Conservation (phyloP, 2,888 invertebrate species). For the Dicycla oo region DNA sequence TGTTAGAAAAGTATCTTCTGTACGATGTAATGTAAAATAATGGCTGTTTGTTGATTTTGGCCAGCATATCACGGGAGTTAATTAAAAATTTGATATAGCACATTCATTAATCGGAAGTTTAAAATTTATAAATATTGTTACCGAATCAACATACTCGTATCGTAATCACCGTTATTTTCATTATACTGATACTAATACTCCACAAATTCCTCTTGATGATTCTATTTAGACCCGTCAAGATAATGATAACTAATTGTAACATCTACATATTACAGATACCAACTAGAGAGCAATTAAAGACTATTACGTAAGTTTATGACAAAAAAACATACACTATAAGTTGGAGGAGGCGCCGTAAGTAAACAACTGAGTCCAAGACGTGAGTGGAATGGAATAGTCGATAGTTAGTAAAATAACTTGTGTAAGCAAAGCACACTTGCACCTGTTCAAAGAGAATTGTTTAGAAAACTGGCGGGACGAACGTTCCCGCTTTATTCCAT, state of each 20-base stretch:
- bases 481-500: slow-evolving; percentile 64
- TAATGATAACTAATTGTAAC: slow-evolving; percentile 22
- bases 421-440: slow-evolving; percentile 79
- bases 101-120: too few relatives aligned
- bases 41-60: too few relatives aligned
- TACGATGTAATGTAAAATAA: too few relatives aligned
- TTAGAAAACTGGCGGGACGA: slow-evolving; percentile 71
- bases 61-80: too few relatives aligned
- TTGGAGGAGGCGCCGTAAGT: slow-evolving; percentile 49
- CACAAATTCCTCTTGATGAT: slow-evolving; percentile 8
- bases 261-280: slow-evolving; percentile 25
- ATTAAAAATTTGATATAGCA: too few relatives aligned
- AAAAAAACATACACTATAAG: slow-evolving; percentile 35
- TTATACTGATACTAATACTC: neutral
- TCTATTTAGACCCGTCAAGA: neutral
- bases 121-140: too few relatives aligned
- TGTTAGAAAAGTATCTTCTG: too few relatives aligned
- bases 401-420: slow-evolving; percentile 82
- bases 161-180: too few relatives aligned
- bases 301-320: slow-evolving; percentile 29
- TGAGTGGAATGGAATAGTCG: slow-evolving; percentile 76
- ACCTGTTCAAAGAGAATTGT: slow-evolving; percentile 87
- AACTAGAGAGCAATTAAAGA: slow-evolving; percentile 39
- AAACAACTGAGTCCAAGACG: slow-evolving; percentile 70
- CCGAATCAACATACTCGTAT: too few relatives aligned